phyloP scores from a whole-genome alignment of 1,140 invertebrate species.

The Meloidogyne floridensis region DNA sequence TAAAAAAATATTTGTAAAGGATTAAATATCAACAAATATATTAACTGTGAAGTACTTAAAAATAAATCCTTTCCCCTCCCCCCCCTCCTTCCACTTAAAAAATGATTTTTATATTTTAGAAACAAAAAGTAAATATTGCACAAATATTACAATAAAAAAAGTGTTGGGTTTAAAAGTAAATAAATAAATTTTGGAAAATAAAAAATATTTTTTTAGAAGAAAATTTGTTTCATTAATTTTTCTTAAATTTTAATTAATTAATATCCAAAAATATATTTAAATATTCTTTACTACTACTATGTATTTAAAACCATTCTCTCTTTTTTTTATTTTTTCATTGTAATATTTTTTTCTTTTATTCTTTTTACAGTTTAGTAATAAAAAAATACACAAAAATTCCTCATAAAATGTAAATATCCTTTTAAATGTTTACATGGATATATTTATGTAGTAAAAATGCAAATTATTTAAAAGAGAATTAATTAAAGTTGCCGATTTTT shows the following conservation, averaged over 20 bases:
- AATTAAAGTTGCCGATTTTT: neutral
- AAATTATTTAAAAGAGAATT: neutral
- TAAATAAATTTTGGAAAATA: too few relatives aligned
- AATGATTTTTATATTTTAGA: neutral
- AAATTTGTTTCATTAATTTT: too few relatives aligned
- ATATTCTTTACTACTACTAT: too few relatives aligned
- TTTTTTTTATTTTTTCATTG: too few relatives aligned
- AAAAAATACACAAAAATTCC: neutral
- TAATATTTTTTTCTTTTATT: too few relatives aligned
- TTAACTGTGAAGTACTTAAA: constrained; percentile 5
- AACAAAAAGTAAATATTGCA: neutral
- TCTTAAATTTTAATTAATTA: too few relatives aligned
- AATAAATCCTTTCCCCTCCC: neutral
- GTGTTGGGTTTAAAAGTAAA: too few relatives aligned
- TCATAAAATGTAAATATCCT: neutral
- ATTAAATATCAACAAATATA: neutral
- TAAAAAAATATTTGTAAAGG: constrained; percentile 12
- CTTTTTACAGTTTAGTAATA: neutral
- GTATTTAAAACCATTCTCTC: too few relatives aligned
- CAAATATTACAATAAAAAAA: neutral
- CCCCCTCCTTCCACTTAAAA: neutral
- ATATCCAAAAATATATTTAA: too few relatives aligned
- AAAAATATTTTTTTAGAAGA: too few relatives aligned
- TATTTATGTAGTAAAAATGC: neutral
- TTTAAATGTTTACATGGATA: neutral